These are phyloP conservation scores for Cassiopea andromeda DNA, from an alignment of 30 jellyfish, hydroid and myxozoan species.

Conservation along the genomic window DNA sequence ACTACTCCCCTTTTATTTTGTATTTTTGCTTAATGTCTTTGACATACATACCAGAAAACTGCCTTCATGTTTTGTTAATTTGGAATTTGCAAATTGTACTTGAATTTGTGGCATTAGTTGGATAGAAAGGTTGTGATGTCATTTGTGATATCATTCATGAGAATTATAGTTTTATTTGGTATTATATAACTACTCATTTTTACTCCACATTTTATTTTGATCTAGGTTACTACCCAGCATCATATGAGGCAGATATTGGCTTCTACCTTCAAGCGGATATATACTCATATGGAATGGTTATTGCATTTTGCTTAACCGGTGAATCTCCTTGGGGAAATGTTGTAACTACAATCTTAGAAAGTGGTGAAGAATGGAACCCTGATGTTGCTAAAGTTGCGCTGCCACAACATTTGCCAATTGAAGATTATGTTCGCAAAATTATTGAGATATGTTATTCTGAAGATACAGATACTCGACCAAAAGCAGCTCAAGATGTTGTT, in stretches of 20 bases:
- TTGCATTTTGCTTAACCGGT: slow-evolving; percentile 84
- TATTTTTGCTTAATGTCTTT: neutral
- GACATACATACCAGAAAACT: neutral
- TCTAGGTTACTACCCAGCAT: slow-evolving; percentile 68
- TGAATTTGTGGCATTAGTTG: too few species aligned
- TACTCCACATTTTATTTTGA: neutral
- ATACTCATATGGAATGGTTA: slow-evolving; percentile 77
- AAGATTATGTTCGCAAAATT: slow-evolving; percentile 57
- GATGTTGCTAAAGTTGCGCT: slow-evolving; percentile 51
- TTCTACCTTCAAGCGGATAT: slow-evolving; percentile 77
- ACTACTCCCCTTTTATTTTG: neutral
- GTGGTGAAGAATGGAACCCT: slow-evolving; percentile 54
- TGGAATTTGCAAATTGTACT: too few species aligned
- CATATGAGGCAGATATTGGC: slow-evolving; percentile 63
- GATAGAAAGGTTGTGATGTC: too few species aligned
- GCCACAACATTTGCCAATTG: slow-evolving; percentile 44
- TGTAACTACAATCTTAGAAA: slow-evolving; percentile 51
- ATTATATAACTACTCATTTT: neutral
- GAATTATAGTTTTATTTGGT: too few species aligned
- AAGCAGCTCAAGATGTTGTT: slow-evolving; percentile 63
- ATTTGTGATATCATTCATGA: too few species aligned
- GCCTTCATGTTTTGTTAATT: too few species aligned
- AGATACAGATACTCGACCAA: slow-evolving; percentile 47
- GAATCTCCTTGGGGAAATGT: slow-evolving; percentile 72
- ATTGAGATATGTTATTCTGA: slow-evolving; percentile 63